Conservation (phyloP, 1,140 invertebrate genomes). For the Bombus fervidus region DNA sequence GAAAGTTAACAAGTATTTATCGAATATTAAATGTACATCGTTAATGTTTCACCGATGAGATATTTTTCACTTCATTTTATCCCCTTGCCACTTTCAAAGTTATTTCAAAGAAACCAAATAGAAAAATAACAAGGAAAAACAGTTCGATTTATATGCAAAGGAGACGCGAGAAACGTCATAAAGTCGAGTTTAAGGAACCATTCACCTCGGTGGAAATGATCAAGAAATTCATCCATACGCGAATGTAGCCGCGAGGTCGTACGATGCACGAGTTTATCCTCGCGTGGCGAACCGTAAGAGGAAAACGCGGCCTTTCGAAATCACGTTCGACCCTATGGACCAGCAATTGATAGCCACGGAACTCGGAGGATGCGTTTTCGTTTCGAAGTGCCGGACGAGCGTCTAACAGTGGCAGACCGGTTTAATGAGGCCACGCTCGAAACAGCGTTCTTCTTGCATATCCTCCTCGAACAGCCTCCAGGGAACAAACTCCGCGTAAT, state of each 20-base stretch:
- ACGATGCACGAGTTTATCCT: constrained; percentile 17
- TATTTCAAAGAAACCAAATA: neutral
- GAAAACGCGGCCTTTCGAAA: constrained; percentile 9
- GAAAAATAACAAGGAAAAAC: neutral
- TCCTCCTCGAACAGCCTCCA: neutral
- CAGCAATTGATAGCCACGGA: constrained; percentile 12
- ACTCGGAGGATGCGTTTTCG: constrained; percentile 20
- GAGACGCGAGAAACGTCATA: neutral
- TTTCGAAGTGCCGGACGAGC: constrained; percentile 1
- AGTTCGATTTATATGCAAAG: neutral
- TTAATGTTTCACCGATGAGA: neutral
- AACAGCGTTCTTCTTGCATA: constrained; percentile 21
- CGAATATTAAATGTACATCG: neutral
- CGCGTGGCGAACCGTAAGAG: constrained; percentile 6
- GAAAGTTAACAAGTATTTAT: neutral
- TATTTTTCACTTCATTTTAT: neutral
- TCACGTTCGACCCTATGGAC: neutral
- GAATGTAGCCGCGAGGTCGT: neutral
- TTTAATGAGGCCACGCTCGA: constrained; percentile 45
- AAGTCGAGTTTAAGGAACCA: neutral
- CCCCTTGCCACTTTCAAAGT: neutral
- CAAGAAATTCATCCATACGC: neutral
- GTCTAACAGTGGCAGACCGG: constrained; percentile 32
- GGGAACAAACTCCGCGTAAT: neutral
- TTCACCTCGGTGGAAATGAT: neutral